Evolutionary conservation across 2,797 vertebrate species (phyloP).

Genomic region (Chaetophractus vellerosus): DNA sequence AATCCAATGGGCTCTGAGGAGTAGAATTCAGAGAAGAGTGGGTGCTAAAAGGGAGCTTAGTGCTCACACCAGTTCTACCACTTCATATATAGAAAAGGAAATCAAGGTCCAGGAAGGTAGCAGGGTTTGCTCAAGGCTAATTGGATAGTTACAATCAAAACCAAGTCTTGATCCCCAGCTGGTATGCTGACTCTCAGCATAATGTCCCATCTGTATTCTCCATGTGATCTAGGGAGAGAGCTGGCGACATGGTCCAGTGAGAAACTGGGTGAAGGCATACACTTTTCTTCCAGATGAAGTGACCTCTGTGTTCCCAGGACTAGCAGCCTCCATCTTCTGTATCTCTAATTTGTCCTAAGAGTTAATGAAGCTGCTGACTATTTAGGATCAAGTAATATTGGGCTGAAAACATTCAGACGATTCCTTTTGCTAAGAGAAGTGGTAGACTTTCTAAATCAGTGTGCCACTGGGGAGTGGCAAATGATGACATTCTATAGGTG

Average conservation of each 20-base stretch:
- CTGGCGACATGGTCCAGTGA: neutral
- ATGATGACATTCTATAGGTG: neutral
- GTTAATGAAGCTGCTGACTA: conserved; percentile 1
- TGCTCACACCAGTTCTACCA: neutral
- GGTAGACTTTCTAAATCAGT: neutral
- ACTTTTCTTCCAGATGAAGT: neutral
- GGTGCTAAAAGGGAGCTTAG: neutral
- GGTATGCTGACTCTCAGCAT: neutral
- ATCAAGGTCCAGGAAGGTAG: neutral
- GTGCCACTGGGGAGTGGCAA: neutral
- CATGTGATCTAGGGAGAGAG: neutral
- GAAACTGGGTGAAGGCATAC: neutral
- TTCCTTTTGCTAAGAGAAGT: neutral
- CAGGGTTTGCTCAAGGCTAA: neutral
- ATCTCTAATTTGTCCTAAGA: neutral
- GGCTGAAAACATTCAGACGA: neutral
- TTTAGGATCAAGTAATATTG: neutral
- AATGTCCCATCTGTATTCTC: neutral
- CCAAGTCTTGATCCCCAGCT: neutral
- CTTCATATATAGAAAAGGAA: conserved; percentile 11
- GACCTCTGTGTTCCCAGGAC: neutral
- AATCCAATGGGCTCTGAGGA: neutral
- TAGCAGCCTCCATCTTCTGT: neutral
- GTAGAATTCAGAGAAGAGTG: neutral
- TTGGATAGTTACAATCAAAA: neutral